A percentile compares a stretch with the other conserved stretches of the same genome.
These are phyloP conservation scores for Lasius fuliginosus DNA, from an alignment of 2,888 invertebrate genomes.

Conservation along the genomic window DNA sequence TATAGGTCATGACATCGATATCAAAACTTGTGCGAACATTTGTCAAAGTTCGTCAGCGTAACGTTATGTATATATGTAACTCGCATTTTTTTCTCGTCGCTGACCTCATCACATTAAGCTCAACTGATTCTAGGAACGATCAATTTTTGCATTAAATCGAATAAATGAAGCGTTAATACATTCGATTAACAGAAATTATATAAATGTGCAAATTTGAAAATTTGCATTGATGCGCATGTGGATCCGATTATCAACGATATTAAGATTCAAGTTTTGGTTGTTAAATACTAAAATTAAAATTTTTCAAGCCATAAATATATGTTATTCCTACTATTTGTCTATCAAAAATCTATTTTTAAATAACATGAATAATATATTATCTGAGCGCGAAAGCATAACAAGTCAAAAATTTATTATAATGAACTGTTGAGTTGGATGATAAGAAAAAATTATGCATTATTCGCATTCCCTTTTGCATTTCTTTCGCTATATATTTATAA, in stretches of 20 bases:
- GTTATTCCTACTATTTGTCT: neutral
- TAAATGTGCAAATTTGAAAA: neutral
- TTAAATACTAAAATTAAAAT: neutral
- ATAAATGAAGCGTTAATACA: neutral
- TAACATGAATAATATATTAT: neutral
- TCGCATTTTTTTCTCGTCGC: constrained; percentile 20
- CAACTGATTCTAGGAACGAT: constrained; percentile 11
- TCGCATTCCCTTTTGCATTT: neutral
- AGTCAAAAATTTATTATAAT: neutral
- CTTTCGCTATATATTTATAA: neutral
- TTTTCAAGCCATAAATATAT: neutral
- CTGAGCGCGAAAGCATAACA: neutral
- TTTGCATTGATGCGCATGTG: neutral
- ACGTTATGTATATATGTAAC: neutral
- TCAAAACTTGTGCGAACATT: constrained; percentile 16
- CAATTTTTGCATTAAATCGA: constrained; percentile 1
- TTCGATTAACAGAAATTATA: neutral
- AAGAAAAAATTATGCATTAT: neutral
- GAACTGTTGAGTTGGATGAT: neutral
- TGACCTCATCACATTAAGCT: constrained; percentile 32
- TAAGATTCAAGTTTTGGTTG: neutral
- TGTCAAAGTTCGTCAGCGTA: constrained; percentile 24
- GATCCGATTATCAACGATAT: neutral
- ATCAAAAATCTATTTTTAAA: neutral
- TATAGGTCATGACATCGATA: constrained; percentile 38